A percentile compares a stretch with the other conserved stretches of the same genome.
Evolutionary conservation across 2,888 invertebrate species (phyloP).

Genomic region (Chrysotoxum bicinctum): DNA sequence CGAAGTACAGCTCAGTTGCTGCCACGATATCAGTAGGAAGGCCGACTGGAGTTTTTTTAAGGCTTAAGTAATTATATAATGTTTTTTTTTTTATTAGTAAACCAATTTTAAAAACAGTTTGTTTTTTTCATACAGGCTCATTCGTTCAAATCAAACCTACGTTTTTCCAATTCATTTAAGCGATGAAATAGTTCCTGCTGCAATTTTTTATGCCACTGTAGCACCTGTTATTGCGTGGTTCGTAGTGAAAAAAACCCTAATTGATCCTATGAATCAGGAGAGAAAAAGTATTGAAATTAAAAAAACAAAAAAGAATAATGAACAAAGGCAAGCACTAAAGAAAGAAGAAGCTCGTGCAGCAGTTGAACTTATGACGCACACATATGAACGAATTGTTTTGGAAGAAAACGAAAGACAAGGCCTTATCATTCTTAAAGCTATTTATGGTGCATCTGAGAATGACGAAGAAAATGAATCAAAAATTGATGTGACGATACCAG

Average conservation of each 20-base stretch:
- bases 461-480: slow-evolving; percentile 78
- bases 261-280: slow-evolving; percentile 91
- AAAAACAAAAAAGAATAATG: slow-evolving; percentile 91
- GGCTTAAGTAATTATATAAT: slow-evolving; percentile 86
- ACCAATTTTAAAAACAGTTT: neutral
- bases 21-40: slow-evolving; percentile 93
- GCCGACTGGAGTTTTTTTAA: slow-evolving; percentile 93
- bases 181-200: slow-evolving; percentile 93
- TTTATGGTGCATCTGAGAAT: slow-evolving; percentile 88
- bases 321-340: slow-evolving; percentile 87
- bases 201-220: slow-evolving; percentile 95
- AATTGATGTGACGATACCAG: slow-evolving; percentile 95
- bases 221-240: slow-evolving; percentile 92
- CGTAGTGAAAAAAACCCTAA: slow-evolving; percentile 90
- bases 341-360: slow-evolving; percentile 93
- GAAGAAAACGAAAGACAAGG: slow-evolving; percentile 93
- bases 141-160: slow-evolving; percentile 93
- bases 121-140: slow-evolving; percentile 84
- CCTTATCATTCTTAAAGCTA: slow-evolving; percentile 91
- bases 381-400: slow-evolving; percentile 90
- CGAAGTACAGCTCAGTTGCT: slow-evolving; percentile 92
- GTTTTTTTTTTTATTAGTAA: neutral
- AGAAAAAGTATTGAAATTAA: slow-evolving; percentile 91
- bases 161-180: slow-evolving; percentile 94
- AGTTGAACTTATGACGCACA: slow-evolving; percentile 94